A percentile compares a stretch with the other conserved stretches of the same genome.
These are phyloP conservation scores for Scomber colias DNA, from an alignment of 2,113 vertebrate species.

Conservation along the genomic window DNA sequence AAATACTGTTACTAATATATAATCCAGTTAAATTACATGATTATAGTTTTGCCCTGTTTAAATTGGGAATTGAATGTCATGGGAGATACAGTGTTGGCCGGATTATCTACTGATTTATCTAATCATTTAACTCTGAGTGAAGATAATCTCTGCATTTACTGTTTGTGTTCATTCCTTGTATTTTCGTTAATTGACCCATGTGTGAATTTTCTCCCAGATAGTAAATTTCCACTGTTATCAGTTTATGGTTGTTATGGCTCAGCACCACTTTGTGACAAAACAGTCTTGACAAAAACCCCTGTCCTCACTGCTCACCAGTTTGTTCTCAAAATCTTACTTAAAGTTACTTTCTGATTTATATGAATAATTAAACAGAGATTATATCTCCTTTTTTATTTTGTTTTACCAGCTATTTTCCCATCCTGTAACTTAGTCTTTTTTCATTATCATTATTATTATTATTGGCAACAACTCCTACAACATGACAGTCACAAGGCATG, in stretches of 20 bases:
- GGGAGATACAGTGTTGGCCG: background rate
- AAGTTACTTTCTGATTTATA: background rate
- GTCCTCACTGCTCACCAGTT: background rate
- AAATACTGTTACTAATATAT: too few relatives aligned
- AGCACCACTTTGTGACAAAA: constrained; percentile 29
- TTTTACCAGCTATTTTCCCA: background rate
- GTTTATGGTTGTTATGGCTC: constrained; percentile 15
- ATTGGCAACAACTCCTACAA: constrained; percentile 45
- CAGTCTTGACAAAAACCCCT: background rate
- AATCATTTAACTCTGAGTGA: too few relatives aligned
- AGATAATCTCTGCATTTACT: background rate
- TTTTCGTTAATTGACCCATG: background rate
- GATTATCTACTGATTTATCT: background rate
- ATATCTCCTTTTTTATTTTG: constrained; percentile 25
- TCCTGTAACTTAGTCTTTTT: constrained; percentile 41
- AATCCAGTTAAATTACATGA: background rate
- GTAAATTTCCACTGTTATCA: background rate
- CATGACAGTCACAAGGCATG: constrained; percentile 81
- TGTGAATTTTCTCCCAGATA: background rate
- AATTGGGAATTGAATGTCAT: background rate
- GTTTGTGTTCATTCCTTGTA: background rate
- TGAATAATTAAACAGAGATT: constrained; percentile 2
- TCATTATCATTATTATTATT: constrained; percentile 7
- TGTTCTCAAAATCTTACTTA: background rate
- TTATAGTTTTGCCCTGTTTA: background rate